phyloP scores from a whole-genome alignment of 2,797 vertebrate species.

The Cirrhinus mrigala region DNA sequence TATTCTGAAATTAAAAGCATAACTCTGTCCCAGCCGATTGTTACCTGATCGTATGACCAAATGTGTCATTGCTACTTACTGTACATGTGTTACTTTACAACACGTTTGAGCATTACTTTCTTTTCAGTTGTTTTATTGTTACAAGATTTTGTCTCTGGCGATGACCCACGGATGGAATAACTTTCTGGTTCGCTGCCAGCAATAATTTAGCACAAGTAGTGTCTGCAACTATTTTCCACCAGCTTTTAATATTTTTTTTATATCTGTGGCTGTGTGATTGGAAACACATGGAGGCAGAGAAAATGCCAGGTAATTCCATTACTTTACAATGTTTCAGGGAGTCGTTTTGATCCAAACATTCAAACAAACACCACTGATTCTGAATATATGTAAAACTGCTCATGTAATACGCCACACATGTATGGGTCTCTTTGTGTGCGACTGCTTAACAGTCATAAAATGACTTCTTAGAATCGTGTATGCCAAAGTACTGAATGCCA shows the following conservation, averaged over 20 bases:
- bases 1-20: slow-evolving; percentile 50
- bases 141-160: slow-evolving; percentile 54
- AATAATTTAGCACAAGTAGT: slow-evolving; percentile 65
- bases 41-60: slow-evolving; percentile 33
- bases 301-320: slow-evolving; percentile 68
- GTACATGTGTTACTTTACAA: slow-evolving; percentile 37
- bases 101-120: slow-evolving; percentile 41
- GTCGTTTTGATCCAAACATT: slow-evolving; percentile 46
- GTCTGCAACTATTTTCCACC: slow-evolving; percentile 69
- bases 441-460: slow-evolving; percentile 42
- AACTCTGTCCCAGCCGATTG: slow-evolving; percentile 51
- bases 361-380: slow-evolving; percentile 30
- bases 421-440: slow-evolving; percentile 20
- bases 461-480: slow-evolving; percentile 29
- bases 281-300: slow-evolving; percentile 69
- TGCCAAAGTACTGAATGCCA: background rate
- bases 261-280: slow-evolving; percentile 72
- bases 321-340: slow-evolving; percentile 57
- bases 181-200: slow-evolving; percentile 63
- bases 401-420: background rate
- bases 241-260: slow-evolving; percentile 59
- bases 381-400: background rate
- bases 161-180: slow-evolving; percentile 60
- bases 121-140: slow-evolving; percentile 27
- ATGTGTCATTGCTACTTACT: slow-evolving; percentile 17